Percentiles rank a stretch among this genome's conserved stretches.
These are phyloP conservation scores for Hemicordylus capensis DNA, from an alignment of 2,113 vertebrate genomes.

Conservation along the genomic window DNA sequence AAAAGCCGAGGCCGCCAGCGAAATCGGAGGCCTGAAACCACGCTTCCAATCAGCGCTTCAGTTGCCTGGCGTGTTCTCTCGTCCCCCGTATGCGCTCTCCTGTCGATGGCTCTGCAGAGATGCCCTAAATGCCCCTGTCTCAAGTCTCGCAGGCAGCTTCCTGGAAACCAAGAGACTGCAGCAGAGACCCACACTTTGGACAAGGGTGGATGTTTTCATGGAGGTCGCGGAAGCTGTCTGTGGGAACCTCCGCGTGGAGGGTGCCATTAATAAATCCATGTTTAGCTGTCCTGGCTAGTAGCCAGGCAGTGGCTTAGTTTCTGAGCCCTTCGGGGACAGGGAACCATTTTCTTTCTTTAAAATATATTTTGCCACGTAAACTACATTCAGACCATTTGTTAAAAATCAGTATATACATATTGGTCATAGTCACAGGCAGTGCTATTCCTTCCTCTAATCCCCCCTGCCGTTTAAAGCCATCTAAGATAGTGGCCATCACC, in stretches of 20 bases:
- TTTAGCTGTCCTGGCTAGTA: neutral
- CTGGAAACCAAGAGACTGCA: neutral
- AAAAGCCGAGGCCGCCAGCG: neutral
- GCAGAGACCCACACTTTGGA: neutral
- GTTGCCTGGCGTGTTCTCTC: neutral
- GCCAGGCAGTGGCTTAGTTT: no score
- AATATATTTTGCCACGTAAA: no score
- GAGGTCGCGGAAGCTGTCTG: no score
- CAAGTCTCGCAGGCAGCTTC: neutral
- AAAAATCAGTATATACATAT: no score
- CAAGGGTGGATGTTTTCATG: no score
- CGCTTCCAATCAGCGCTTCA: accelerated
- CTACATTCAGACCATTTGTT: no score
- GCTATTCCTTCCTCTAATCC: no score
- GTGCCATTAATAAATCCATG: neutral
- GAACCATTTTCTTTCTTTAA: no score
- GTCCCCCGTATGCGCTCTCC: neutral
- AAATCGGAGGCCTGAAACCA: accelerated
- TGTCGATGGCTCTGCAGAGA: neutral
- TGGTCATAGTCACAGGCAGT: no score
- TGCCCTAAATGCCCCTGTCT: neutral
- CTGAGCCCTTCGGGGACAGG: no score
- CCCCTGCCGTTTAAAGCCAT: no score
- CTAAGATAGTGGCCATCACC: no score
- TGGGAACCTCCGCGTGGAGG: neutral